Conservation (phyloP, 2,888 invertebrate species). For the Pycnomerus fuliginosus region DNA sequence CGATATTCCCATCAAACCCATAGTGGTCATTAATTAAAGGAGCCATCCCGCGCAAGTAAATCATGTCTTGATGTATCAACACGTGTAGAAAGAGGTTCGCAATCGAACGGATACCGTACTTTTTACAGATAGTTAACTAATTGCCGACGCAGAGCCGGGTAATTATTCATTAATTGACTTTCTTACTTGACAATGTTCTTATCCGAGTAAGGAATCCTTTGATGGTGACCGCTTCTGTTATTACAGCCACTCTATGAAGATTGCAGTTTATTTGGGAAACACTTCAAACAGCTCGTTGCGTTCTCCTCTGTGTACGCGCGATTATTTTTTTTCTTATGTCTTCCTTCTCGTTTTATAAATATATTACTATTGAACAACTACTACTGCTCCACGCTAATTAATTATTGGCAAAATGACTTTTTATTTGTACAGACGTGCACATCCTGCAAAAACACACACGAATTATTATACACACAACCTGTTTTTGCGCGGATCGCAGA, state of each 20-base stretch:
- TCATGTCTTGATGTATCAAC: background rate
- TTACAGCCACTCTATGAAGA: conserved; percentile 22
- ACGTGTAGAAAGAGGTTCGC: background rate
- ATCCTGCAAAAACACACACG: too few relatives aligned
- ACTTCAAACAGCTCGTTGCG: conserved; percentile 24
- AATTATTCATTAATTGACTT: conserved; percentile 50
- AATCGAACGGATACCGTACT: background rate
- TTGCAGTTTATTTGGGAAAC: conserved; percentile 38
- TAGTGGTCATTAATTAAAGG: too few relatives aligned
- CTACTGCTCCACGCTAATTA: conserved; percentile 13
- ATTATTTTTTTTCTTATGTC: background rate
- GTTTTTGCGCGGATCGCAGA: too few relatives aligned
- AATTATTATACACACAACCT: too few relatives aligned
- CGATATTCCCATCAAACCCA: too few relatives aligned
- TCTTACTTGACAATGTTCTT: conserved; percentile 48
- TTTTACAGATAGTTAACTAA: conserved; percentile 37
- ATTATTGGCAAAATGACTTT: too few relatives aligned
- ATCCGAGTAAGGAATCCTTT: conserved; percentile 42
- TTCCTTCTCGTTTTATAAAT: conserved; percentile 11
- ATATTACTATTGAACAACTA: conserved; percentile 13
- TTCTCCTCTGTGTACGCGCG: conserved; percentile 20
- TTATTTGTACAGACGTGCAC: too few relatives aligned
- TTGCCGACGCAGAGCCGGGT: conserved; percentile 38
- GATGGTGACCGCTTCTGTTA: conserved; percentile 29
- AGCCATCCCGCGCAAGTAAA: too few relatives aligned